A percentile compares a stretch with the other conserved stretches of the same genome.
Conservation (phyloP, 2,888 invertebrate species). For the Rotaria sp. region DNA sequence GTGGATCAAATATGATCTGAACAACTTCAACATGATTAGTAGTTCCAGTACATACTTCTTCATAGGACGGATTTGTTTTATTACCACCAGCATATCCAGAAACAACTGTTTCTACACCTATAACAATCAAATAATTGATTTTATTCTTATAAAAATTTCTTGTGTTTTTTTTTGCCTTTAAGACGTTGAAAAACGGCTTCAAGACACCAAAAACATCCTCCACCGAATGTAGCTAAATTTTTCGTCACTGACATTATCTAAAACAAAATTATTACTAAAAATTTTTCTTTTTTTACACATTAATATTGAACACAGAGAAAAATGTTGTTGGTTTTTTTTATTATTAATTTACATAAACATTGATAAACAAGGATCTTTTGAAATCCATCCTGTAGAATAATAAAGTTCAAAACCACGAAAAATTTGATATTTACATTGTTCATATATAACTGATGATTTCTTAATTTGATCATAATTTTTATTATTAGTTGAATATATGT, state of each 20-base stretch:
- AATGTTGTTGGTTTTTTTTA: not conserved
- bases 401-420: conserved; percentile 11
- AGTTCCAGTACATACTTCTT: conserved; percentile 32
- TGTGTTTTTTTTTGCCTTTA: not conserved
- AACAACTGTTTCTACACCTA: conserved; percentile 34
- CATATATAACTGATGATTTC: not conserved
- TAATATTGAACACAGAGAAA: not conserved
- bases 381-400: conserved; percentile 13
- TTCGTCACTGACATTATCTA: not conserved
- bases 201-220: conserved; percentile 41
- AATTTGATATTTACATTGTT: not conserved
- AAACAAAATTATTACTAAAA: not conserved
- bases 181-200: conserved; percentile 35
- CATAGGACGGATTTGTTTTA: conserved; percentile 31
- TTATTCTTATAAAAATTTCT: not conserved
- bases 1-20: conserved; percentile 80
- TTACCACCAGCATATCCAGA: conserved; percentile 40
- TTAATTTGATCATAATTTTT: conserved; percentile 7
- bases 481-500: not conserved
- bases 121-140: not conserved
- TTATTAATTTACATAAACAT: not conserved
- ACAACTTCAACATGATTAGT: conserved; percentile 76
- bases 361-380: conserved; percentile 4
- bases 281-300: no score
- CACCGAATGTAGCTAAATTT: conserved; percentile 36